These are phyloP conservation scores for Zosterops pallidus DNA, from an alignment of 2,113 vertebrate genomes.

Conservation along the genomic window DNA sequence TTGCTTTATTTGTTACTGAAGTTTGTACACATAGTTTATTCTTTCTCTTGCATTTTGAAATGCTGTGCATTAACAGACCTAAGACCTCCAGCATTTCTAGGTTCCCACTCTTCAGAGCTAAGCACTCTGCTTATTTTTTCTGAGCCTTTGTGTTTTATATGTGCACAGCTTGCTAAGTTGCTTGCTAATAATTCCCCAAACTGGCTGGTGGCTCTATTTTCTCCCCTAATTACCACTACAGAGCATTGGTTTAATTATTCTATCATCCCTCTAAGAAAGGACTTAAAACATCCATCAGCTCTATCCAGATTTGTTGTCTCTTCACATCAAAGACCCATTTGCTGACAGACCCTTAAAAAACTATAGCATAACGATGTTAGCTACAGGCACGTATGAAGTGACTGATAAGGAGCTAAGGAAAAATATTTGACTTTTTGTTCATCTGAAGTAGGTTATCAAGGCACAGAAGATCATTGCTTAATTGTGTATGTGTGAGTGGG, in stretches of 20 bases:
- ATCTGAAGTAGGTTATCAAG: neutral
- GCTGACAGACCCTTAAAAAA: slow-evolving; percentile 1
- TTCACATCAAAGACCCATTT: slow-evolving; percentile 24
- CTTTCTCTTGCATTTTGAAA: neutral
- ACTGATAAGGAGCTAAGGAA: neutral
- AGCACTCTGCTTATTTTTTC: neutral
- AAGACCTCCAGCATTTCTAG: neutral
- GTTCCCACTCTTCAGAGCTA: neutral
- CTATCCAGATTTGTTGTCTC: slow-evolving; percentile 3
- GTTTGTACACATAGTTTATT: neutral
- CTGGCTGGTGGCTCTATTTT: neutral
- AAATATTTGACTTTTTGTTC: neutral
- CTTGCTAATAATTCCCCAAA: neutral
- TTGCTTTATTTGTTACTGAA: neutral
- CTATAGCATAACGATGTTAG: neutral
- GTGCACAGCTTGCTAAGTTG: neutral
- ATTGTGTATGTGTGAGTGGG: neutral
- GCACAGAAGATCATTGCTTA: neutral
- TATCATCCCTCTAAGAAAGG: neutral
- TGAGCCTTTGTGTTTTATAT: neutral
- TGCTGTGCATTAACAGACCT: neutral
- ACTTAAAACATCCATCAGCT: neutral
- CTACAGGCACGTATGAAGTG: neutral
- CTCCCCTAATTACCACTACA: slow-evolving; percentile 42
- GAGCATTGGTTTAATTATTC: slow-evolving; percentile 44